Evolutionary conservation across 2,888 invertebrate species (phyloP).

Genomic region (Tubulanus polymorphus): DNA sequence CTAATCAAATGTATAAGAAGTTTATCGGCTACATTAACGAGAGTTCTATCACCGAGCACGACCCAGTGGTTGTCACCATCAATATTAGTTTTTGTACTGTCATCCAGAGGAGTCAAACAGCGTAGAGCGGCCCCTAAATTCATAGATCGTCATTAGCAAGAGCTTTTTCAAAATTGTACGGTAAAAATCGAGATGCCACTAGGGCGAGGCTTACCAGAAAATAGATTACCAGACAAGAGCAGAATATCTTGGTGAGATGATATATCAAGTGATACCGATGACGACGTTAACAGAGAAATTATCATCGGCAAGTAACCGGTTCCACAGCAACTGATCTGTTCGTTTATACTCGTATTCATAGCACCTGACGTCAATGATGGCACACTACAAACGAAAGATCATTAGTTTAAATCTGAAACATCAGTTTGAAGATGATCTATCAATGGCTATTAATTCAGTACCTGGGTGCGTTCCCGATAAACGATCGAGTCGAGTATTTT

Average conservation of each 20-base stretch:
- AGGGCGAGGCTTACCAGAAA: constrained; percentile 60
- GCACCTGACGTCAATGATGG: neutral
- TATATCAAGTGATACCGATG: constrained; percentile 60
- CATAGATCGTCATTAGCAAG: too few relatives aligned
- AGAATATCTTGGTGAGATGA: constrained; percentile 56
- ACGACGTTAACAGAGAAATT: constrained; percentile 46
- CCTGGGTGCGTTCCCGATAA: too few relatives aligned
- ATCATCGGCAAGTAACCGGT: constrained; percentile 45
- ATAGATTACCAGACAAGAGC: constrained; percentile 60
- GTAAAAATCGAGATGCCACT: too few relatives aligned
- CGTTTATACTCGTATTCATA: neutral
- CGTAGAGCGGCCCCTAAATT: constrained; percentile 46
- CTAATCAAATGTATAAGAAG: constrained; percentile 67
- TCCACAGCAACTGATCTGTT: constrained; percentile 39
- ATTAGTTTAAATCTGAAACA: too few relatives aligned
- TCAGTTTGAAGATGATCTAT: too few relatives aligned
- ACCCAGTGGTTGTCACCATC: constrained; percentile 44
- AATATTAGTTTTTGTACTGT: constrained; percentile 17
- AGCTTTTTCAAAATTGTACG: too few relatives aligned
- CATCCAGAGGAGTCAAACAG: constrained; percentile 35
- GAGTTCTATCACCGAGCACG: constrained; percentile 42
- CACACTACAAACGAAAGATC: too few relatives aligned
- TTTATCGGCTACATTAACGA: constrained; percentile 62
- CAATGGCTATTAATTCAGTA: too few relatives aligned
- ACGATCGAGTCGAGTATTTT: too few relatives aligned